A percentile compares a stretch with the other conserved stretches of the same genome.
phyloP scores from a whole-genome alignment of 2,888 invertebrate species.

The Ophion costatus region DNA sequence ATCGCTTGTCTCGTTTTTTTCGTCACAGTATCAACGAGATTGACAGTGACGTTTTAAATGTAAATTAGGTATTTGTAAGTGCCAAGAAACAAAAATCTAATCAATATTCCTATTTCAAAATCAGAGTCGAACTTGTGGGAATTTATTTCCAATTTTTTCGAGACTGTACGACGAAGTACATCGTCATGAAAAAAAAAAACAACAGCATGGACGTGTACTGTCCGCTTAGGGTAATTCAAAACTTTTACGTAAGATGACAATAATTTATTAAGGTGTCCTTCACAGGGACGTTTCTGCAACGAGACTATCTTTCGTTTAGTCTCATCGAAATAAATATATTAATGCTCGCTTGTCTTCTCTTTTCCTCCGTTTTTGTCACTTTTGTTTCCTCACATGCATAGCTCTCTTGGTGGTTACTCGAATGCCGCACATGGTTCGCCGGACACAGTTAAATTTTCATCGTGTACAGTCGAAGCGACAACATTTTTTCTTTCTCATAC shows the following conservation, averaged over 20 bases:
- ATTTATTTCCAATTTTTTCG: not conserved
- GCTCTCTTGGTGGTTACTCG: not conserved
- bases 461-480: not conserved
- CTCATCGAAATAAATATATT: constrained; percentile 47
- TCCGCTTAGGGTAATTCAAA: constrained; percentile 22
- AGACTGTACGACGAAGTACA: not conserved
- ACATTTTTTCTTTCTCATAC: not conserved
- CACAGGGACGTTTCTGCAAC: constrained; percentile 39
- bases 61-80: not conserved
- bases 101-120: not conserved
- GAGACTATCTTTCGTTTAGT: constrained; percentile 28
- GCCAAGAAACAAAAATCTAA: not conserved
- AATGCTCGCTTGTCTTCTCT: constrained; percentile 34
- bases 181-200: constrained; percentile 17
- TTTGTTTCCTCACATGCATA: not conserved
- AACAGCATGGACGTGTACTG: constrained; percentile 7
- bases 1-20: not conserved
- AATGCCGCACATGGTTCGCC: constrained; percentile 7
- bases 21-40: not conserved
- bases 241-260: constrained; percentile 46
- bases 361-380: not conserved
- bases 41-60: not conserved
- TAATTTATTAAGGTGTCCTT: constrained; percentile 53
- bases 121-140: not conserved
- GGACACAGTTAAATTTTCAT: constrained; percentile 26